These are phyloP conservation scores for Myiagra hebetior DNA, from an alignment of 2,113 vertebrate genomes.

Conservation along the genomic window DNA sequence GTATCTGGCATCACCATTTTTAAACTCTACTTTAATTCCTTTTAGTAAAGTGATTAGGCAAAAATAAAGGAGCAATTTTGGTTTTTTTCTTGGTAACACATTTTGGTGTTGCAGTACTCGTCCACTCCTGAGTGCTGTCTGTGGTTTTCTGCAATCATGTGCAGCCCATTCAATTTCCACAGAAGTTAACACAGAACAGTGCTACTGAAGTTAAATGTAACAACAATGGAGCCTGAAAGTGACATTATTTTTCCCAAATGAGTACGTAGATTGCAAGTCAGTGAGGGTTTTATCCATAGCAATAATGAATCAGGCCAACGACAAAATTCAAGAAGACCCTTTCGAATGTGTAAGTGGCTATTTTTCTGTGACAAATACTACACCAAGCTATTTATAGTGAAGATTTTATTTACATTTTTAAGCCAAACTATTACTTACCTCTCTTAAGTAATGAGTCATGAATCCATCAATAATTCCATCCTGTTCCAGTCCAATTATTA, in stretches of 20 bases:
- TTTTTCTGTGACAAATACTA: neutral
- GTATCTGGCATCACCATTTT: conserved; percentile 29
- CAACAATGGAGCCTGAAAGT: neutral
- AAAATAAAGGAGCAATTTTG: neutral
- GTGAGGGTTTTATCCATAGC: neutral
- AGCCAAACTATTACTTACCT: conserved; percentile 70
- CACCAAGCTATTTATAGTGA: neutral
- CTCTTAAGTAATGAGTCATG: conserved; percentile 89
- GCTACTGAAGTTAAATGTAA: neutral
- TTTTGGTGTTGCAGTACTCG: neutral
- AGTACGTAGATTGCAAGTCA: neutral
- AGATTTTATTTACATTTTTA: neutral
- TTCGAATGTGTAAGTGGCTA: neutral
- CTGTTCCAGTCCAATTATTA: conserved; percentile 92
- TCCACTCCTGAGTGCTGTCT: neutral
- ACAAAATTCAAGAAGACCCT: neutral
- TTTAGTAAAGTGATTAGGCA: neutral
- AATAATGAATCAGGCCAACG: neutral
- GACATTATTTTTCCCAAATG: neutral
- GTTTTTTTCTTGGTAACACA: neutral
- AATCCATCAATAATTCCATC: conserved; percentile 95
- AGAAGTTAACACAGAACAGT: neutral
- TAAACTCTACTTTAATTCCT: conserved; percentile 19
- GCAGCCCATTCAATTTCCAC: neutral
- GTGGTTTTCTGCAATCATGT: neutral